These are phyloP conservation scores for Mixornis gularis DNA, from an alignment of 2,113 vertebrate species.

Conservation along the genomic window DNA sequence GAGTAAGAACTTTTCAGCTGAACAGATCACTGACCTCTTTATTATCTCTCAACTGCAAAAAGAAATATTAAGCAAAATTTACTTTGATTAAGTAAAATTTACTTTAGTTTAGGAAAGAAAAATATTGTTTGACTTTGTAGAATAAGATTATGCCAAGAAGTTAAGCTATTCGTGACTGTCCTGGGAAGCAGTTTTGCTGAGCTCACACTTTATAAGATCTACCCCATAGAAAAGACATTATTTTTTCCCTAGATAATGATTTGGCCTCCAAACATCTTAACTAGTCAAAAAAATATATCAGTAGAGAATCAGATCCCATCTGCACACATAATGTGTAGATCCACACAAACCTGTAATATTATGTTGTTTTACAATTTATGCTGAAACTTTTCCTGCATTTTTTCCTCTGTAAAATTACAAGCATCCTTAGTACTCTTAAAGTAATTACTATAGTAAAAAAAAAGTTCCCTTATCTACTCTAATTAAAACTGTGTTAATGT, in stretches of 20 bases:
- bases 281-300: background rate
- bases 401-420: background rate
- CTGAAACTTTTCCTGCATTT: background rate
- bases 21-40: background rate
- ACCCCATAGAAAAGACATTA: background rate
- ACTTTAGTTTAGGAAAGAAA: background rate
- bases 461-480: background rate
- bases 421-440: background rate
- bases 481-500: background rate
- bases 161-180: background rate
- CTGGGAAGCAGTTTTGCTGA: background rate
- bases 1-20: background rate
- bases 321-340: background rate
- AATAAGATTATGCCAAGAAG: background rate
- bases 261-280: background rate
- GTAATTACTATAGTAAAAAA: background rate
- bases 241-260: background rate
- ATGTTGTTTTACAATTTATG: background rate
- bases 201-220: background rate
- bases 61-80: background rate
- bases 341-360: background rate
- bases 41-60: background rate
- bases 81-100: background rate
- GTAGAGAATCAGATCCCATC: background rate
- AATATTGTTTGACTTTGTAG: background rate